phyloP scores from a whole-genome alignment of 2,113 vertebrate genomes.

The Dipodomys stephensi region DNA sequence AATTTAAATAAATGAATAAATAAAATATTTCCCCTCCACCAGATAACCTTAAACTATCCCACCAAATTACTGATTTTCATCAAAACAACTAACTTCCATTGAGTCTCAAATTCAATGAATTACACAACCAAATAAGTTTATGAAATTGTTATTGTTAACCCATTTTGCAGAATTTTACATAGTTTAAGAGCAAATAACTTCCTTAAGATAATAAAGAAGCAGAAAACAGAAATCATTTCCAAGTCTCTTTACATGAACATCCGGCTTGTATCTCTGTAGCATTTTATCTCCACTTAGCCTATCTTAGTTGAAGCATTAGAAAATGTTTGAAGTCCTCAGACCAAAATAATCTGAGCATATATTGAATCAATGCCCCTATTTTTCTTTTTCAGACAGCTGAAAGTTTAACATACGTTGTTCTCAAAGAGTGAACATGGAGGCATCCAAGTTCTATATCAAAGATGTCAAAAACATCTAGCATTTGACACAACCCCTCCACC shows the following conservation, averaged over 20 bases:
- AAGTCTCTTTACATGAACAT: not conserved
- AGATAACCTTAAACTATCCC: slow-evolving; percentile 29
- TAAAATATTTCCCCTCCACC: not conserved
- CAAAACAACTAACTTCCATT: not conserved
- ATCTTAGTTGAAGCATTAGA: not conserved
- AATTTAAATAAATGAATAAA: too few species aligned
- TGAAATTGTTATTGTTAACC: not conserved
- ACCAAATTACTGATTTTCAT: not conserved
- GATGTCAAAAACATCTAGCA: not conserved
- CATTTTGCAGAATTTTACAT: not conserved
- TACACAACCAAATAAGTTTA: not conserved
- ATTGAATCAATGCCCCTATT: not conserved
- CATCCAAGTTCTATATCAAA: slow-evolving; percentile 35
- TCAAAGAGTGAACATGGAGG: slow-evolving; percentile 20
- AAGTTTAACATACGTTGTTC: slow-evolving; percentile 30
- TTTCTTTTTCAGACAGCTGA: slow-evolving; percentile 12
- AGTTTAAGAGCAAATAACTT: not conserved
- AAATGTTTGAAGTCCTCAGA: not conserved
- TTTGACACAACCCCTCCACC: not conserved
- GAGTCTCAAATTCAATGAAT: not conserved
- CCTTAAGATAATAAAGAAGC: not conserved
- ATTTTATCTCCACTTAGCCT: not conserved
- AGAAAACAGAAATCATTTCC: not conserved
- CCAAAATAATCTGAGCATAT: not conserved
- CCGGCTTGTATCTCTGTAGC: not conserved